Base-by-base conservation (phyloP, 2,113 vertebrate species). In the Etheostoma cragini region DNA sequence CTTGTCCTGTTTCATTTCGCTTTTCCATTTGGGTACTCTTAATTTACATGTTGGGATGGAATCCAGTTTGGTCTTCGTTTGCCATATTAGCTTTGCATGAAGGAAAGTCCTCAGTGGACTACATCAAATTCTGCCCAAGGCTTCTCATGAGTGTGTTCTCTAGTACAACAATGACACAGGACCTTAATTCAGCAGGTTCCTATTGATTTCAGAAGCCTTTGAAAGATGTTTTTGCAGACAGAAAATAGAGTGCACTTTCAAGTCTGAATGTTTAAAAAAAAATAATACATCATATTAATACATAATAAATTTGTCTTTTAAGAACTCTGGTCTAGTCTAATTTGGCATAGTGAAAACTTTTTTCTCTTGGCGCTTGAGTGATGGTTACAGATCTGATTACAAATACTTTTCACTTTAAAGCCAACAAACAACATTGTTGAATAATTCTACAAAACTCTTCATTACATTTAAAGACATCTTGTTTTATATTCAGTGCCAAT, bases 1-100 rank as follows among this genome's bases (percentile, higher is more conserved):
- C 66, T 49, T 38, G 52, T 42, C 64, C 62, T 0, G 8, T 72
- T 84, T 80, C 22, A 56, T 85, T 85, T 64, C 13, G 33, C 22
- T 70, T 70, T 78, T 77, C 52, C 4, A 0, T 84, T 85, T 78
- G 69, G 33, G 54, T 77, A 14, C 61, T 67, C 77, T 80, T 70
- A 80, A 84, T 87, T 89, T 72, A 84, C 84, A 79, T 64, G 72
- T 12, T 72, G 30, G 8, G 80, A 54, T 53, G 82, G 60, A 83
- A 62, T 5, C 85, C 73, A 67, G 45, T 64, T 72, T 65, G 60
- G 61, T 69, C 64, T 80, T 61, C 68, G 72, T 73, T 78, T 60
- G 58, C 50, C 68, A 24, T 21, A 14, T 16, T 38, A 26, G 70
- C 67, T 54, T 81, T 53, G 19, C 16, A 80, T 47, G 57, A 79